phyloP scores from a whole-genome alignment of 2,888 invertebrate genomes.

The Ophion slaviceki region DNA sequence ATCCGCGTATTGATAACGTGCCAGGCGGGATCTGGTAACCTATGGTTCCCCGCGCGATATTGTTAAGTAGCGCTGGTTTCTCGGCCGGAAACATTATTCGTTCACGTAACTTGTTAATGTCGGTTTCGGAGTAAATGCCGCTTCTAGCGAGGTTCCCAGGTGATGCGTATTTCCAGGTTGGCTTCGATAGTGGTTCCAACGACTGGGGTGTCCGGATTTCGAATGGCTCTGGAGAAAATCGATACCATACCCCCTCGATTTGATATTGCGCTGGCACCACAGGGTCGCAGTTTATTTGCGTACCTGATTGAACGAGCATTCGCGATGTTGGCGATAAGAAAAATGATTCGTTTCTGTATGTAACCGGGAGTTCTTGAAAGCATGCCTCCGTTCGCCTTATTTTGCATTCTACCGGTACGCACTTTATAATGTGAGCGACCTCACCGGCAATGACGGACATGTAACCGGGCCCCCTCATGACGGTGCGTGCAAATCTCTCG shows the following conservation, averaged over 20 bases:
- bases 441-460: neutral
- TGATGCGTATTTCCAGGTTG: neutral
- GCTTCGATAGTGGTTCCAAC: conserved; percentile 3
- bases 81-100: conserved; percentile 53
- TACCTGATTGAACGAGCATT: conserved; percentile 4
- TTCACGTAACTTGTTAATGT: conserved; percentile 38
- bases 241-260: conserved; percentile 18
- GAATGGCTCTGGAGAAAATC: neutral
- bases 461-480: neutral
- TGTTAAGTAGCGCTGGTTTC: neutral
- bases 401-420: neutral
- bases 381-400: neutral
- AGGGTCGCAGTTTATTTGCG: conserved; percentile 30
- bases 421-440: neutral
- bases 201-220: neutral
- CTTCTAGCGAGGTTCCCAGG: conserved; percentile 13
- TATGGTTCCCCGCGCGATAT: neutral
- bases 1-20: conserved; percentile 21
- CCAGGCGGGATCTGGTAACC: conserved; percentile 28
- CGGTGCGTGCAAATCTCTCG: neutral
- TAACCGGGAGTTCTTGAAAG: neutral
- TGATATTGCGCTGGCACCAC: conserved; percentile 24
- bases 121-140: conserved; percentile 30
- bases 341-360: neutral
- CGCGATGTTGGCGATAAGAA: conserved; percentile 12